A percentile compares a stretch with the other conserved stretches of the same genome.
phyloP scores from a whole-genome alignment of 2,113 vertebrate species.

The Catagonus wagneri region DNA sequence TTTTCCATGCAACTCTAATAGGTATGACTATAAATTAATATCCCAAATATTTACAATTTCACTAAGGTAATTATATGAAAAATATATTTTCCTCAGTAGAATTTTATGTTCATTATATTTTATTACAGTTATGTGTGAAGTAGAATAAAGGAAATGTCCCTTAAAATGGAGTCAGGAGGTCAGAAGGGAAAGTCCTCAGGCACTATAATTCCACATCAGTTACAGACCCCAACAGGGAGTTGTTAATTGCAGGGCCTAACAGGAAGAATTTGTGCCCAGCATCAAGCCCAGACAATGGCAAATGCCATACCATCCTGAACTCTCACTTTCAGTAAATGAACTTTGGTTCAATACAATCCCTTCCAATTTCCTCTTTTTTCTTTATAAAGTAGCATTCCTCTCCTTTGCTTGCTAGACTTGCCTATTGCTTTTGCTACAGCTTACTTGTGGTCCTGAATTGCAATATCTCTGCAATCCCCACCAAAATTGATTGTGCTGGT shows the following conservation, averaged over 20 bases:
- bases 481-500: not conserved
- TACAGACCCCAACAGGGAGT: not conserved
- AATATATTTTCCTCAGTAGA: not conserved
- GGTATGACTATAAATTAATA: not conserved
- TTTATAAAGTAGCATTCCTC: not conserved
- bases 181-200: not conserved
- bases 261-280: not conserved
- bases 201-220: not conserved
- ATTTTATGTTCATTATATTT: not conserved
- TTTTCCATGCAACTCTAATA: not conserved
- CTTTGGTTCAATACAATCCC: not conserved
- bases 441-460: not conserved
- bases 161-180: not conserved
- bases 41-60: not conserved
- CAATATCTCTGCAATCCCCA: not conserved
- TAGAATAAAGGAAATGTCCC: not conserved
- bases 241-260: not conserved
- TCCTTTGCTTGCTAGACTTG: not conserved
- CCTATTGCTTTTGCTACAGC: not conserved
- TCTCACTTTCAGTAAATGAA: not conserved
- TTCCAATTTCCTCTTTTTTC: not conserved
- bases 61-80: not conserved
- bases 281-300: not conserved
- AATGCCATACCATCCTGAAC: not conserved
- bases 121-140: not conserved